Evolutionary conservation across 2,797 vertebrate genomes (phyloP), one percentile per base, ranked within the genome.

Genomic region (Hypotaenidia philippensis): DNA sequence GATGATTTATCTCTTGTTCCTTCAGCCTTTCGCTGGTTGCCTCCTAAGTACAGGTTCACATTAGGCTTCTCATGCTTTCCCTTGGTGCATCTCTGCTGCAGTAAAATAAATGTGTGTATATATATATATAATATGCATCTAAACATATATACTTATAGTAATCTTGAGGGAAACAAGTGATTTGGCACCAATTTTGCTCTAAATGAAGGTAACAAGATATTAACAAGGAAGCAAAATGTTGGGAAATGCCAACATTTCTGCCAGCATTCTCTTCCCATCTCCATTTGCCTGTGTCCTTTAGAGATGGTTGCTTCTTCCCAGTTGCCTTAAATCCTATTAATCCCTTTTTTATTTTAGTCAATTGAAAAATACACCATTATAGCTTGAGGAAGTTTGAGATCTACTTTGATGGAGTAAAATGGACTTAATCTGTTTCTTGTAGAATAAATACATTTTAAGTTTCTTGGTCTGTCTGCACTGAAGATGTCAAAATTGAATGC

Each of bases 381-480:
- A 87, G 25, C 76, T 78, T 38, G 29, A 78, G 69, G 38, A 94
- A 66, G n/a, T 92, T 87, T 65, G 50, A 86, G 61, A 89, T 78
- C 57, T 44, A 13, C 52, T 92, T 89, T 76, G 53, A 88, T 87
- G 75, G 22, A 64, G 20, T 86, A 91, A 95, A 92, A 87, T 81
- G 72, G 45, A 52, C 81, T 75, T 89, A 56, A 90, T 71, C 75
- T 61, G 25, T 38, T 91, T 80, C 65, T 91, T 63, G 50, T 52
- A 31, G 65, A 72, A 65, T 92, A 93, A 92, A 75, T 83, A 49
- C 25, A 47, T 69, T 83, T 90, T 75, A 91, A 94, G 69, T 76
- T 78, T 63, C 44, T 90, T 52, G 56, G 34, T 59, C 41, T 69
- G 31, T 52, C 59, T 78, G 36, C 55, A 44, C 32, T 3, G 4